Percentiles rank a stretch among this genome's conserved stretches.
These are phyloP conservation scores for Metridium senile DNA, from an alignment of 92 coral and sea anemone genomes.

Conservation along the genomic window DNA sequence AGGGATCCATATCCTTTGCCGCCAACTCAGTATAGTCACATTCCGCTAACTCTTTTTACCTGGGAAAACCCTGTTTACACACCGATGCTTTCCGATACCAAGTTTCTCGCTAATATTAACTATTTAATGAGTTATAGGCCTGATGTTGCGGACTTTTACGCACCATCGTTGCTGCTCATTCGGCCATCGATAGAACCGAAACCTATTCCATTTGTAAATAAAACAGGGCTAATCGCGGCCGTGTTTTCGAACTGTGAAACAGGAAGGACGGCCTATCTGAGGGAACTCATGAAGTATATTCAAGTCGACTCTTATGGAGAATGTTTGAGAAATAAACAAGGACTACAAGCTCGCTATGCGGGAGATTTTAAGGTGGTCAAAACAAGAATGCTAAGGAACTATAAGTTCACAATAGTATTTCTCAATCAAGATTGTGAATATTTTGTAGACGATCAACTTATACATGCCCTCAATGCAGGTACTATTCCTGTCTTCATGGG, in stretches of 20 bases:
- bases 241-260: constrained; percentile 71
- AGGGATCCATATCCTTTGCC: constrained; percentile 51
- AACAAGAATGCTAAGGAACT: constrained; percentile 32
- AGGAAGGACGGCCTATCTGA: constrained; percentile 62
- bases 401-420: too few relatives aligned
- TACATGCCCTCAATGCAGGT: constrained; percentile 63
- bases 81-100: constrained; percentile 21
- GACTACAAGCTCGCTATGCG: too few relatives aligned
- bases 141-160: constrained; percentile 49
- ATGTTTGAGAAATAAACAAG: too few relatives aligned
- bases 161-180: constrained; percentile 4
- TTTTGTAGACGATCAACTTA: constrained; percentile 64
- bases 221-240: constrained; percentile 53
- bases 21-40: constrained; percentile 17
- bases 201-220: constrained; percentile 53
- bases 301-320: too few relatives aligned
- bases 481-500: constrained; percentile 72
- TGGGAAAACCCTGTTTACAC: too few relatives aligned
- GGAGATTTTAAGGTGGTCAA: constrained; percentile 39
- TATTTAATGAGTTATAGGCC: constrained; percentile 49
- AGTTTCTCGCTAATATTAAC: constrained; percentile 34
- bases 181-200: constrained; percentile 45
- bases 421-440: constrained; percentile 73
- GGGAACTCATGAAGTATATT: too few relatives aligned
- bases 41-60: constrained; percentile 37